These are phyloP conservation scores for Dendrocopos noguchii DNA, from an alignment of 2,113 vertebrate genomes.

Conservation along the genomic window DNA sequence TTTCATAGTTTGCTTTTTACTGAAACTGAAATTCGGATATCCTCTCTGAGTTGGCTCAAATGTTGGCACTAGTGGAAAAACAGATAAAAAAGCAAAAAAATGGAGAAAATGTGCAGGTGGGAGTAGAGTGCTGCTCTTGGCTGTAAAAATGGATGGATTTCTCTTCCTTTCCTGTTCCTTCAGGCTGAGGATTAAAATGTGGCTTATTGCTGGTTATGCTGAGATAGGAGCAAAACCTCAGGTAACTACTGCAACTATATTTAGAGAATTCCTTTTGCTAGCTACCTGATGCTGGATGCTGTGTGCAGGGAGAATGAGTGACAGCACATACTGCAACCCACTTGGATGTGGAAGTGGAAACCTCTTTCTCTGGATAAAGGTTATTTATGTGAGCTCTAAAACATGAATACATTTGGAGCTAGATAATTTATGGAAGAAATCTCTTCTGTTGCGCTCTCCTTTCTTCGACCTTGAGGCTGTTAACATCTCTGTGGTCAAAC, in stretches of 20 bases:
- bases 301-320: fast-evolving
- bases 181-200: background rate
- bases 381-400: conserved; percentile 1
- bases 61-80: background rate
- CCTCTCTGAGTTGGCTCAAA: background rate
- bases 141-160: background rate
- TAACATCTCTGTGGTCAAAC: background rate
- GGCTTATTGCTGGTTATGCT: background rate
- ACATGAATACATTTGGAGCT: background rate
- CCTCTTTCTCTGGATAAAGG: background rate
- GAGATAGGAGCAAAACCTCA: background rate
- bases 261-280: background rate
- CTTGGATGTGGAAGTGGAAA: background rate
- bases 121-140: background rate
- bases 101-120: background rate
- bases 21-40: background rate
- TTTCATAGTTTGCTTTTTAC: background rate
- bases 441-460: background rate
- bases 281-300: background rate
- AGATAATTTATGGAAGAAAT: background rate
- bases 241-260: background rate
- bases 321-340: background rate
- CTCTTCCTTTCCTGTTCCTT: background rate
- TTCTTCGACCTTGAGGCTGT: background rate
- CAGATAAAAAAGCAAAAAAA: background rate